Base-by-base conservation (phyloP, 2,888 invertebrate species). In the Tachystola acroxantha region DNA sequence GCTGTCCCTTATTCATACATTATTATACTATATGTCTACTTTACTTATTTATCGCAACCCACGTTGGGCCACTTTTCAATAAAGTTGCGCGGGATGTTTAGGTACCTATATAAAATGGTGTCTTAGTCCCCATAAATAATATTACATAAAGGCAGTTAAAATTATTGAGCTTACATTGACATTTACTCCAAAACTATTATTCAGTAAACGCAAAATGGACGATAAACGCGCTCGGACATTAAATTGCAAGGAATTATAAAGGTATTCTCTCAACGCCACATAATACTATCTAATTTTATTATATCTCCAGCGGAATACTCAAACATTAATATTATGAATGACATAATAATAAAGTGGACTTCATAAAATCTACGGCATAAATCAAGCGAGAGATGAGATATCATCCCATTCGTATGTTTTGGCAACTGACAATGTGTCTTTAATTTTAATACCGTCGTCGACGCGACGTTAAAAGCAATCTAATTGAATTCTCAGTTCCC, bases 251-350 rank as follows among this genome's bases (percentile, higher is more conserved):
- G 11, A 45, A 43, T 45, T 47, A 50, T 53, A 60, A 58, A 57
- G 36, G 38, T 40, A 37, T 40, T 48, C 48, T 46, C 30, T 45
- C 43, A 33, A 9, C 19, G 6, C 11, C 10, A 9, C 37, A 38
- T 35, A 41, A 42, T 46, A 42, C 43, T 42, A 50, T 53, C 50
- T 47, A 43, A 48, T 38, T 54, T 53, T 42, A 57, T 47, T 50
- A 50, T 39, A 28, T 19, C 39, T 32, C 24, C 41, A 34, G 37
- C 37, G 39, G 45, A 48, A 46, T 43, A 43, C 43, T 40, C 37
- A 54, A 36, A 53, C 49, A 48, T 53, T n/a, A n/a, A n/a, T n/a
- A 49, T 53, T 44, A n/a, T n/a, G n/a, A n/a, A 39, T 54, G 48
- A 55, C 50, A 59, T 41, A 47, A 45, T 45, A 47, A 45, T 50